Evolutionary conservation across 2,113 vertebrate genomes (phyloP).

Genomic region (Progne subis): DNA sequence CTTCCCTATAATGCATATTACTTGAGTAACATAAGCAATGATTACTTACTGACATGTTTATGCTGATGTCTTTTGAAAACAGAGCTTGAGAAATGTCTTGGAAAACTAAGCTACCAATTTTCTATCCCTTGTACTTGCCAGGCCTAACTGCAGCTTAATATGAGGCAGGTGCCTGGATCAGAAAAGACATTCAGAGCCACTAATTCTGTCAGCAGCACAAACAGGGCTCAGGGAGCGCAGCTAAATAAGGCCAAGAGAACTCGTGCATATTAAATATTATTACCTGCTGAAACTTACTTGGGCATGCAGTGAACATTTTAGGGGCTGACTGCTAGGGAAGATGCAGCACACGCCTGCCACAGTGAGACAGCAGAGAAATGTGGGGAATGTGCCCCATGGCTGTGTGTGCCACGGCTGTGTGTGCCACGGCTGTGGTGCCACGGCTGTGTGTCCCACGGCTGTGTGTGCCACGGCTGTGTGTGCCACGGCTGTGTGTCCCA

Average conservation of each 20-base stretch:
- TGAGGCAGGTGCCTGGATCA: background rate
- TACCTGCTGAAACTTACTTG: background rate
- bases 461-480: background rate
- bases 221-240: background rate
- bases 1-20: background rate
- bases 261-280: background rate
- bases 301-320: background rate
- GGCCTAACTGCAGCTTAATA: background rate
- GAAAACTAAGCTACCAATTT: conserved; percentile 25
- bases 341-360: accelerated
- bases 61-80: conserved; percentile 1
- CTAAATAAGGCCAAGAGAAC: background rate
- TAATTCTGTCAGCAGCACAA: background rate
- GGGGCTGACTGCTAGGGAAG: background rate
- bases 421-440: too few relatives aligned
- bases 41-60: background rate
- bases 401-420: background rate
- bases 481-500: background rate
- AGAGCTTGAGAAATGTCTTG: background rate
- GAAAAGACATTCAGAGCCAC: background rate
- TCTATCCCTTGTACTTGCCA: conserved; percentile 16
- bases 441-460: background rate
- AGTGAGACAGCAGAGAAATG: background rate
- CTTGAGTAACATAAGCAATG: background rate
- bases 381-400: background rate